These are phyloP conservation scores for Chromoteleia sp. DNA, from an alignment of 2,888 invertebrate genomes.

Conservation along the genomic window DNA sequence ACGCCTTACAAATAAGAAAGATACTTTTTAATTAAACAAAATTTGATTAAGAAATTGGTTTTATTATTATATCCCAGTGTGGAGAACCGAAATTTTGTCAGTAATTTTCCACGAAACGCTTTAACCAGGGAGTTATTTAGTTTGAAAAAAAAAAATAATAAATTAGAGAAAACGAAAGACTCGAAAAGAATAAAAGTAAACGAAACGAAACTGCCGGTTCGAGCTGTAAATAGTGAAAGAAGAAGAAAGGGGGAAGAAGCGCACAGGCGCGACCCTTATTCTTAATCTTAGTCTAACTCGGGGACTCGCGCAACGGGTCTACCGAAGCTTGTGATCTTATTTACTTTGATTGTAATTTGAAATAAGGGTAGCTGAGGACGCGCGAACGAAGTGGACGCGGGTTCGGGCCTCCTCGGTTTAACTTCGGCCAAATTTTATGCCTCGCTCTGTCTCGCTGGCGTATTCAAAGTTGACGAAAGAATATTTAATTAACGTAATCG, in stretches of 20 bases:
- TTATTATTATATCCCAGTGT: no score
- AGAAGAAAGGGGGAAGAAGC: conserved; percentile 26
- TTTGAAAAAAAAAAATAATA: conserved; percentile 25
- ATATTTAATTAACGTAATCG: conserved; percentile 17
- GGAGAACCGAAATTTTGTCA: background rate
- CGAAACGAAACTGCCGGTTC: conserved; percentile 67
- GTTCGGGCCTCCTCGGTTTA: conserved; percentile 78
- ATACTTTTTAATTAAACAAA: no score
- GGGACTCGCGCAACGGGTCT: conserved; percentile 75
- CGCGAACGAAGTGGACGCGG: conserved; percentile 74
- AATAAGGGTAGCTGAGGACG: conserved; percentile 76
- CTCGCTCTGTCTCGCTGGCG: conserved; percentile 73
- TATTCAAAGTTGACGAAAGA: conserved; percentile 3
- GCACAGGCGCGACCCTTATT: conserved; percentile 64
- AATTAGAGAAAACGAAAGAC: conserved; percentile 13
- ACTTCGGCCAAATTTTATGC: conserved; percentile 81
- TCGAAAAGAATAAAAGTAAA: conserved; percentile 5
- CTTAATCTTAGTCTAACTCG: conserved; percentile 80
- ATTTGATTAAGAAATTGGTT: no score
- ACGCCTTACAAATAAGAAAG: background rate
- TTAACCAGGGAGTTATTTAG: conserved; percentile 28
- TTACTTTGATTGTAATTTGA: conserved; percentile 78
- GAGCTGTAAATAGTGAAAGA: conserved; percentile 73
- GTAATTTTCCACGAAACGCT: conserved; percentile 7
- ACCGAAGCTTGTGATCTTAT: conserved; percentile 84